Evolutionary conservation across 2,797 vertebrate species (phyloP).

Genomic region (Microchirus variegatus): DNA sequence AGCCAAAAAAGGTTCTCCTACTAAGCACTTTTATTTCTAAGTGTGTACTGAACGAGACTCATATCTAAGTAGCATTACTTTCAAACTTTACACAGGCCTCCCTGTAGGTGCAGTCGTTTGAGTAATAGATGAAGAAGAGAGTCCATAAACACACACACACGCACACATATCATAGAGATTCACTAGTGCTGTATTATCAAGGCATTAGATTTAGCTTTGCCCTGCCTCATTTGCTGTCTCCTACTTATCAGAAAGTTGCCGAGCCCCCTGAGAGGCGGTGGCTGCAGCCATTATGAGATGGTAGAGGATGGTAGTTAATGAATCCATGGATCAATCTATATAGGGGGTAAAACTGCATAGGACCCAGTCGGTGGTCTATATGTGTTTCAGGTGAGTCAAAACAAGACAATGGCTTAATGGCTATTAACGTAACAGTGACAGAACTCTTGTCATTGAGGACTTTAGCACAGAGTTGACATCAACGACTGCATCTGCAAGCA

Average conservation of each 20-base stretch:
- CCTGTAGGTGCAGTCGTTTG: slow-evolving; percentile 2
- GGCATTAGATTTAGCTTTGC: slow-evolving; percentile 25
- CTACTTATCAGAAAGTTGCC: slow-evolving; percentile 27
- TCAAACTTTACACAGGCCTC: background rate
- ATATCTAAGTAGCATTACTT: background rate
- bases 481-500: slow-evolving; percentile 6
- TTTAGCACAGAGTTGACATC: slow-evolving; percentile 19
- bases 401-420: slow-evolving; percentile 13
- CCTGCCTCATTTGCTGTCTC: slow-evolving; percentile 18
- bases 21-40: too few relatives aligned
- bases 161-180: background rate
- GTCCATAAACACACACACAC: too few relatives aligned
- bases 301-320: slow-evolving; percentile 28
- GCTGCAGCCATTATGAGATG: slow-evolving; percentile 17
- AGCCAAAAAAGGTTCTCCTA: too few relatives aligned
- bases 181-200: slow-evolving; percentile 11
- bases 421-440: slow-evolving; percentile 25
- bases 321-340: slow-evolving; percentile 42
- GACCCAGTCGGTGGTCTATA: slow-evolving; percentile 23
- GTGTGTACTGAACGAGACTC: background rate
- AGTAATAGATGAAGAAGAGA: slow-evolving; percentile 1
- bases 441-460: slow-evolving; percentile 25
- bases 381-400: slow-evolving; percentile 29
- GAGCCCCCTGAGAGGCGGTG: slow-evolving; percentile 41
- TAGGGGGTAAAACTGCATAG: slow-evolving; percentile 26